phyloP scores from a whole-genome alignment of 2,113 vertebrate genomes.

The Tonatia bakeri region DNA sequence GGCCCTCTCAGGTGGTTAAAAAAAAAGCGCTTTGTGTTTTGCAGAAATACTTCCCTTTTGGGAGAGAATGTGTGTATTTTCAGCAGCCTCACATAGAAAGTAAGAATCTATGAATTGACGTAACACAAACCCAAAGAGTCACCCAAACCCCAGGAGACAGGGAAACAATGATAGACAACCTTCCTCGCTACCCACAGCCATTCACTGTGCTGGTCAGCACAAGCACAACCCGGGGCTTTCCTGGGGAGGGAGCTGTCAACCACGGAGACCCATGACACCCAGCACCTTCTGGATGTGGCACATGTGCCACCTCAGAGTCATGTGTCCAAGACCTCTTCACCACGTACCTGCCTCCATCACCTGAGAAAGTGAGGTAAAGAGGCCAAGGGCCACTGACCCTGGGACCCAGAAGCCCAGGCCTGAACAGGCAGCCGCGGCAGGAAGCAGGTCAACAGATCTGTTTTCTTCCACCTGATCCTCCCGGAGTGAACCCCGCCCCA shows the following conservation, averaged over 20 bases:
- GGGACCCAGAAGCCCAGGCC: neutral
- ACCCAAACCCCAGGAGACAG: neutral
- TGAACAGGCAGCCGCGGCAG: neutral
- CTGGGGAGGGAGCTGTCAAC: neutral
- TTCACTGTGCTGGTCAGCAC: neutral
- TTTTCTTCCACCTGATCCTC: neutral
- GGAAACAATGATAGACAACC: neutral
- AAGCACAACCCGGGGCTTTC: neutral
- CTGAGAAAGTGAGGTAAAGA: neutral
- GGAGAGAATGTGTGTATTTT: neutral
- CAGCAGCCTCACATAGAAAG: neutral
- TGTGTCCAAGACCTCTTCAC: neutral
- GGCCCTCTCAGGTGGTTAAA: neutral
- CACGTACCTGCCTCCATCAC: neutral
- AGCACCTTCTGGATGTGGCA: neutral
- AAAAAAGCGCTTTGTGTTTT: neutral
- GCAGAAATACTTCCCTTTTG: neutral
- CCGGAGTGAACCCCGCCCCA: neutral
- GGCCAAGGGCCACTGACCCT: neutral
- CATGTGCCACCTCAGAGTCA: neutral
- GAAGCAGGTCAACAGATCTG: neutral
- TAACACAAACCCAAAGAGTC: neutral
- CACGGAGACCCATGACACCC: accelerated
- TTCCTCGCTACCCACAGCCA: neutral
- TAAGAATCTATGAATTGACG: neutral